Evolutionary conservation across 2,113 vertebrate species (phyloP), one percentile per base, ranked within the genome.

Genomic region (Zosterops lateralis): DNA sequence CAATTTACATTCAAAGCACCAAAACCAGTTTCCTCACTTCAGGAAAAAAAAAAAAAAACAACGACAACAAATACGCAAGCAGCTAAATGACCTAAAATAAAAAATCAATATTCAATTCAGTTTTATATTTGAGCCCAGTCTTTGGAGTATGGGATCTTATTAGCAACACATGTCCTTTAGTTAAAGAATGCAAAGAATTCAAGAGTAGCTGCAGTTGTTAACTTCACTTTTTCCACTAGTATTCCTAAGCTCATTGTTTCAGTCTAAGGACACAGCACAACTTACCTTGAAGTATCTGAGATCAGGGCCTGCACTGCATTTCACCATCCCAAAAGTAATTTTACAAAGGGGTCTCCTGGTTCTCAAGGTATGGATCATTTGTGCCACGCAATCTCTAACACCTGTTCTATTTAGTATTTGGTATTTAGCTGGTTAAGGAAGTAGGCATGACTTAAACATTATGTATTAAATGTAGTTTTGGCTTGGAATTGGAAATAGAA

Each of bases 71-170:
- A 42, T 7, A 44, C 1, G 2, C 38, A 72, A 42, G 44, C 25
- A 42, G 40, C 29, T 72, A 89, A 90, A 78, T 14, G 29, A 93
- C 21, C 26, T 65, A 51, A 93, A 90, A 77, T 31, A 61, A 83
- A 79, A 91, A 90, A 90, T 66, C 64, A 83, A 83, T 92, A 90
- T 88, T 79, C 78, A 80, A 83, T 93, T 90, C 72, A 47, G 26
- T 44, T 77, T 85, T 56, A 45, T 61, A 89, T 83, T 93, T 84
- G 45, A 89, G 10, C 67, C 14, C 26, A 66, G 16, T 17, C 68
- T 74, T 74, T 38, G 21, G 53, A 34, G 40, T 62, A 70, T 2
- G 9, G 25, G 48, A 79, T 62, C 71, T 32, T 61, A 71, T 72
- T 50, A 84, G 58, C 74, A 84, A 61, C 1, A 1, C 13, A 6